These are phyloP conservation scores for Pseudanteris insignis DNA, from an alignment of 2,888 invertebrate species.

Conservation along the genomic window DNA sequence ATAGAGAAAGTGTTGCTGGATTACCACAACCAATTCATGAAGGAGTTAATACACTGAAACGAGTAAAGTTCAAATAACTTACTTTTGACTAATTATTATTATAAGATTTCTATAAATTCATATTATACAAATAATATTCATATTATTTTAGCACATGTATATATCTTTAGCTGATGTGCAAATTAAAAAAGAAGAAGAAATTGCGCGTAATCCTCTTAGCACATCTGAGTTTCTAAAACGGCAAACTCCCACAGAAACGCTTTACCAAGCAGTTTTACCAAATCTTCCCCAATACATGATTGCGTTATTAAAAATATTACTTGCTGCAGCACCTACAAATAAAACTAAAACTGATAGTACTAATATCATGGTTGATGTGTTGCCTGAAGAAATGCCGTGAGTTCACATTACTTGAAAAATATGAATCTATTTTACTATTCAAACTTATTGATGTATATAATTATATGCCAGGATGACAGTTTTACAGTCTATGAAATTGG, in stretches of 20 bases:
- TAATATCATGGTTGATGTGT: conserved; percentile 96
- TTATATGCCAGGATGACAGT: conserved; percentile 78
- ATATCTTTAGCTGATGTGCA: conserved; percentile 92
- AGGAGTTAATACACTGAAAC: conserved; percentile 88
- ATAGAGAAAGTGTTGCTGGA: conserved; percentile 90
- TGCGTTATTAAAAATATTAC: conserved; percentile 91
- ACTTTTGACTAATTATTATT: too few species aligned
- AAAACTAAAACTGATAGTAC: conserved; percentile 97
- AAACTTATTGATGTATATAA: background rate
- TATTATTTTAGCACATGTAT: conserved; percentile 82
- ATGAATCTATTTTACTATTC: too few species aligned
- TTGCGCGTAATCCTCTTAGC: conserved; percentile 89
- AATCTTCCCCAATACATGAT: conserved; percentile 98
- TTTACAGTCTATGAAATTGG: conserved; percentile 91
- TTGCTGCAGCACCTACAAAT: conserved; percentile 99
- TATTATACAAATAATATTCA: too few species aligned
- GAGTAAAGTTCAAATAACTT: conserved; percentile 69
- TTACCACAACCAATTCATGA: conserved; percentile 97
- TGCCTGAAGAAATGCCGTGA: conserved; percentile 97
- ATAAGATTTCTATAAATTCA: too few species aligned
- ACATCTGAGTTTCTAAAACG: conserved; percentile 81
- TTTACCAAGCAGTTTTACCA: conserved; percentile 94
- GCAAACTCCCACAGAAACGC: conserved; percentile 84
- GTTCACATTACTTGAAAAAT: too few species aligned
- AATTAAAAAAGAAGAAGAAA: conserved; percentile 89